These are phyloP conservation scores for Blastobasis adustella DNA, from an alignment of 2,888 invertebrate species.

Conservation along the genomic window DNA sequence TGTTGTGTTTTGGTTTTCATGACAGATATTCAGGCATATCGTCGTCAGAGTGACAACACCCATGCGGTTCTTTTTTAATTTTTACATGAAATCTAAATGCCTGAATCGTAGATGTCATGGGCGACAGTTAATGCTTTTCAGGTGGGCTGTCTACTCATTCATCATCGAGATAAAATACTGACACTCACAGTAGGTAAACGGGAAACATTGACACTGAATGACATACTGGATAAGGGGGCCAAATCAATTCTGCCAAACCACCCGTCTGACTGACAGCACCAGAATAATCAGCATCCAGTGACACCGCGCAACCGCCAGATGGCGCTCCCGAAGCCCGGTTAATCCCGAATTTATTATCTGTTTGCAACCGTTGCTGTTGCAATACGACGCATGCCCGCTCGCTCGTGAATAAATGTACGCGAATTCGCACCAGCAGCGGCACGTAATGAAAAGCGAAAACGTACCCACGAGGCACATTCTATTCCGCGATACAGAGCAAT, in stretches of 20 bases:
- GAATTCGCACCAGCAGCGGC: constrained; percentile 32
- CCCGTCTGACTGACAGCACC: constrained; percentile 15
- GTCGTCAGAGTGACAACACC: too few species aligned
- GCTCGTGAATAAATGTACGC: constrained; percentile 35
- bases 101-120: too few species aligned
- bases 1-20: too few species aligned
- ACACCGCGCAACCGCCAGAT: constrained; percentile 42
- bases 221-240: constrained; percentile 27
- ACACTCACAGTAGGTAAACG: too few species aligned
- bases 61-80: too few species aligned
- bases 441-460: constrained; percentile 17
- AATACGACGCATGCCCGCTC: constrained; percentile 36
- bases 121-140: too few species aligned
- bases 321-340: constrained; percentile 47
- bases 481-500: constrained; percentile 12
- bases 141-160: too few species aligned
- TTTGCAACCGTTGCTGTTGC: constrained; percentile 48
- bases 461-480: constrained; percentile 19
- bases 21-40: too few species aligned
- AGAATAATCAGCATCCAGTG: constrained; percentile 43
- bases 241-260: constrained; percentile 23
- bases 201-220: constrained; percentile 13
- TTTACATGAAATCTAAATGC: too few species aligned
- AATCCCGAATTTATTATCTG: constrained; percentile 66
- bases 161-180: too few species aligned